These are phyloP conservation scores for Phrynosoma platyrhinos DNA, from an alignment of 2,113 vertebrate genomes.

Conservation along the genomic window DNA sequence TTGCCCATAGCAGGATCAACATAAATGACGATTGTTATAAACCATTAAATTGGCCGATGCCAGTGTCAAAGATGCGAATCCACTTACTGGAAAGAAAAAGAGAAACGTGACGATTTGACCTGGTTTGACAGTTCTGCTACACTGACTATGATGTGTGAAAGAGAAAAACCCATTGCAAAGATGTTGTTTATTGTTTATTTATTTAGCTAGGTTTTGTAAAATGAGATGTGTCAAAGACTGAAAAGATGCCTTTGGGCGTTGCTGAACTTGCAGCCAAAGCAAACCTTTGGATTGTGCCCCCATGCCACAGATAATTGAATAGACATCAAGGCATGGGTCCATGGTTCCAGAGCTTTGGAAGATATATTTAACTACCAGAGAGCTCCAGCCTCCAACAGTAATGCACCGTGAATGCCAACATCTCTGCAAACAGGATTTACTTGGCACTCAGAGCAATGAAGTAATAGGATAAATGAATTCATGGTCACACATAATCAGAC, in stretches of 20 bases:
- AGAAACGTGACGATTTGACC: neutral
- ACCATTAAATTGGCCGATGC: neutral
- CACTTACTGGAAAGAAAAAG: neutral
- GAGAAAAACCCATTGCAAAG: neutral
- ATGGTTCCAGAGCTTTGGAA: constrained; percentile 48
- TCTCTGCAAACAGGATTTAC: constrained; percentile 61
- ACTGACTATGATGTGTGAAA: neutral
- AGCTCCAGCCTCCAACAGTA: constrained; percentile 58
- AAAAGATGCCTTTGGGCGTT: neutral
- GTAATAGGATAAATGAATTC: constrained; percentile 69
- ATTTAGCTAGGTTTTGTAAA: neutral
- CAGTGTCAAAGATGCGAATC: neutral
- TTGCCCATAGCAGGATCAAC: neutral
- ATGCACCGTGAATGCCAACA: constrained; percentile 58
- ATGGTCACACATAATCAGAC: constrained; percentile 64
- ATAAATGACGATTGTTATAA: neutral
- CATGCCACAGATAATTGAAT: neutral
- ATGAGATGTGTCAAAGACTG: neutral
- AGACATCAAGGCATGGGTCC: neutral
- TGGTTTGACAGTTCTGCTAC: neutral
- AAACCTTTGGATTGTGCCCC: neutral
- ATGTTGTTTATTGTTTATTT: neutral
- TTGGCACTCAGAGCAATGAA: constrained; percentile 67
- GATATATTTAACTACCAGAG: constrained; percentile 52
- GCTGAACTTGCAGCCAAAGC: neutral